Percentiles rank a stretch among this genome's conserved stretches.
Evolutionary conservation across 2,113 vertebrate genomes (phyloP).

Genomic region (Burhinus oedicnemus): DNA sequence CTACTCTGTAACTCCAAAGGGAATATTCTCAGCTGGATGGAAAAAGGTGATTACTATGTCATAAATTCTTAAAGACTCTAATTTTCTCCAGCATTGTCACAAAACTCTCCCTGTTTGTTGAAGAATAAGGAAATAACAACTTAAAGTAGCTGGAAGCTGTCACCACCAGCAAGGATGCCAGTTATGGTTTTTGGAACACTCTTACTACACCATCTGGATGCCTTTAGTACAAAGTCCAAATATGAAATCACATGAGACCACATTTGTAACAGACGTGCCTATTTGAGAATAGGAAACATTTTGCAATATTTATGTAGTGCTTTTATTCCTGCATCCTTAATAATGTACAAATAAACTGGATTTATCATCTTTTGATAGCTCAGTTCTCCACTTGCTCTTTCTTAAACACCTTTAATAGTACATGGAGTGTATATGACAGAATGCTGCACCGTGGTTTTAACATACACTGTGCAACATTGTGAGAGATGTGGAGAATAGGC

Average conservation of each 20-base stretch:
- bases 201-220: conserved; percentile 30
- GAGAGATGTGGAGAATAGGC: not conserved
- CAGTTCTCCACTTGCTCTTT: not conserved
- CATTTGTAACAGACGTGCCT: not conserved
- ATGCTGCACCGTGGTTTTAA: not conserved
- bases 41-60: not conserved
- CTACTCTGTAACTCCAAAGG: not conserved
- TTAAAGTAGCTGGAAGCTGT: conserved; percentile 22
- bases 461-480: not conserved
- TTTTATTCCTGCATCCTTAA: not conserved
- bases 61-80: conserved; percentile 14
- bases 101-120: conserved; percentile 3
- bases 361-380: not conserved
- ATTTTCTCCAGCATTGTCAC: not conserved
- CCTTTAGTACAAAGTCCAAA: not conserved
- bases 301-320: not conserved
- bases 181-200: conserved; percentile 22
- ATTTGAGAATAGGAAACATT: not conserved
- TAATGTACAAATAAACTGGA: not conserved
- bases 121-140: conserved; percentile 32
- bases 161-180: not conserved
- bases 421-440: not conserved
- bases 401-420: not conserved
- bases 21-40: not conserved
- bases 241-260: not conserved